Base-by-base conservation (phyloP, 2,888 invertebrate genomes). In the Zootermopsis nevadensis region DNA sequence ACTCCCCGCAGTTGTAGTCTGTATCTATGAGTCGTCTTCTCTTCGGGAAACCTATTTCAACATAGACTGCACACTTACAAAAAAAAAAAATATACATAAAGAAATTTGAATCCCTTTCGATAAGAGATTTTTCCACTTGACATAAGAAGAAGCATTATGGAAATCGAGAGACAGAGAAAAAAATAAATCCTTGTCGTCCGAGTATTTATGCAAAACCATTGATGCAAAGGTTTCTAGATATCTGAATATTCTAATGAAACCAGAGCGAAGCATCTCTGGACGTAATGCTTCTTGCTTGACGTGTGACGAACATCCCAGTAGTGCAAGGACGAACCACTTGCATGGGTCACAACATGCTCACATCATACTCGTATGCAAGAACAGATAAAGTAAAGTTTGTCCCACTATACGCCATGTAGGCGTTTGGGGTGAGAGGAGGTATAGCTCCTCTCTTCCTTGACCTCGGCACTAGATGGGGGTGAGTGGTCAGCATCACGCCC, bases 101-200 rank as follows among this genome's bases (percentile, higher is more conserved):
- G 38, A 74, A 74, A 38, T n/a, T 74, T 74, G 22, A 33, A 74
- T 38, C 38, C 74, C 74, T 35, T 38, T 74, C 74, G 38, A 38
- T 74, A 74, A 74, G 42, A 74, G 38, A 35, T 74, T 74, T 74
- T 74, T n/a, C 74, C 38, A 33, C 24, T 38, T 38, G 74, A 74
- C 38, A n/a, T 74, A 74, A 24, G n/a, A 38, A 38, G 38, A 74
- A n/a, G 74, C 74, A 74, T 74, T 74, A 38, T 38, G 38, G 74
- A 38, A 74, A 74, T 38, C 8, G 31, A n/a, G n/a, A n/a, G n/a
- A n/a, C 6, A 33, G 69, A 31, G n/a, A 24, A n/a, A 60, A 74
- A n/a, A 74, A 74, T 74, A 74, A 74, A 38, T 38, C 74, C 74
- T 35, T 31, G 1, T 22, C 72, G 72, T 72, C 69, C 72, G 30